Evolutionary conservation across 2,797 vertebrate genomes (phyloP).

Genomic region (Cynodonichthys magdalenae): DNA sequence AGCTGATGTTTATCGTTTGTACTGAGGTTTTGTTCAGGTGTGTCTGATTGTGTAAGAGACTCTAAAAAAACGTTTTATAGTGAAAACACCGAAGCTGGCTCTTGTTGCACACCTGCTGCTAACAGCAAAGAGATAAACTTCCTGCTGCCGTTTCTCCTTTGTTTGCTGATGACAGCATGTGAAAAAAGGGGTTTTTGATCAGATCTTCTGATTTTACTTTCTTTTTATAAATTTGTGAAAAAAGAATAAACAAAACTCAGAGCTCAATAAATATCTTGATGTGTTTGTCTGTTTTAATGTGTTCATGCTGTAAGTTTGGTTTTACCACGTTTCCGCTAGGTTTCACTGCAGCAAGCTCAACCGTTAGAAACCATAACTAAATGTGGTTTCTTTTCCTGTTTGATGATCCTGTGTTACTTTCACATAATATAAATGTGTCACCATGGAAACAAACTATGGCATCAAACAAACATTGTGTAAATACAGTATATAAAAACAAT

Average conservation of each 20-base stretch:
- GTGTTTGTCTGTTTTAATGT: neutral
- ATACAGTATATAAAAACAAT: neutral
- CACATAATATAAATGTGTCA: neutral
- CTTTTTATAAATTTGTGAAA: too few relatives aligned
- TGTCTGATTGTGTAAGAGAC: constrained; percentile 11
- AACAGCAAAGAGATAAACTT: constrained; percentile 33
- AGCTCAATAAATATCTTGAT: neutral
- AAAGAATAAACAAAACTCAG: neutral
- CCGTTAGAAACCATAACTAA: neutral
- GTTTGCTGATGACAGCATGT: constrained; percentile 43
- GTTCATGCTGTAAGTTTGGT: neutral
- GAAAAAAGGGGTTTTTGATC: neutral
- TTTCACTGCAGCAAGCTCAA: neutral
- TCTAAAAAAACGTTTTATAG: constrained; percentile 17
- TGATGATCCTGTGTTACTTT: constrained; percentile 11
- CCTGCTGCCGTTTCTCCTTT: constrained; percentile 23
- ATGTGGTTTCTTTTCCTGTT: constrained; percentile 7
- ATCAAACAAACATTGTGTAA: constrained; percentile 11
- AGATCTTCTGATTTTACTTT: neutral
- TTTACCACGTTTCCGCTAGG: neutral
- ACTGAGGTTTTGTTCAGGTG: constrained; percentile 19
- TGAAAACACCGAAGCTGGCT: constrained; percentile 28
- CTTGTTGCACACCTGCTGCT: constrained; percentile 36
- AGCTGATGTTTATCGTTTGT: constrained; percentile 34
- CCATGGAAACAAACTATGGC: constrained; percentile 29